A percentile compares a stretch with the other conserved stretches of the same genome.
phyloP scores from a whole-genome alignment of 2,888 invertebrate genomes.

The Apeira syringaria region DNA sequence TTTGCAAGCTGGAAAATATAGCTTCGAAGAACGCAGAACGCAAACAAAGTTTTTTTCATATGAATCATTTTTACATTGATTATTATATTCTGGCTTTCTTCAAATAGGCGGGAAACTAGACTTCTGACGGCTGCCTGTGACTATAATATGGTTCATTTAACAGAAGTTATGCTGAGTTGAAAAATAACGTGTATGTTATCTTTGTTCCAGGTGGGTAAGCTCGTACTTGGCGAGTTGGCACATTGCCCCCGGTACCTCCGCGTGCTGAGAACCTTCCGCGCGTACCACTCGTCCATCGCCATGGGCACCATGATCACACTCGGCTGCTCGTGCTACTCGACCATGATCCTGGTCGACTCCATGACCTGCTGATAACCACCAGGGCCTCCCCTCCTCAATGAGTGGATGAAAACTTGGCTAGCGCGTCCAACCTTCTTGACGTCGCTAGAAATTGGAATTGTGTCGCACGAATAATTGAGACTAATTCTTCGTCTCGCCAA shows the following conservation, averaged over 20 bases:
- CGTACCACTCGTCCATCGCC: conserved; percentile 90
- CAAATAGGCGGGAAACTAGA: too few relatives aligned
- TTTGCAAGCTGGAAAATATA: too few relatives aligned
- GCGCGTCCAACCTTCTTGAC: neutral
- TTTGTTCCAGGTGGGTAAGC: conserved; percentile 84
- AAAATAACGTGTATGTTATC: neutral
- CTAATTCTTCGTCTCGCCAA: too few relatives aligned
- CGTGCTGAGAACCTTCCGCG: conserved; percentile 89
- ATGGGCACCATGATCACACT: conserved; percentile 88
- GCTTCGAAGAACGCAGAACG: too few relatives aligned
- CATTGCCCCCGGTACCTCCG: conserved; percentile 92
- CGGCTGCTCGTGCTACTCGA: conserved; percentile 74
- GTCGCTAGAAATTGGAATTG: too few relatives aligned
- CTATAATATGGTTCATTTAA: too few relatives aligned
- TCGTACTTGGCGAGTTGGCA: conserved; percentile 87
- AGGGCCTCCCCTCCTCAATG: neutral
- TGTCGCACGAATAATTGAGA: too few relatives aligned
- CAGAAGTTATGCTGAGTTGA: too few relatives aligned
- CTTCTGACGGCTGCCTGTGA: too few relatives aligned
- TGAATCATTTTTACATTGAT: too few relatives aligned
- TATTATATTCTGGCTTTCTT: too few relatives aligned
- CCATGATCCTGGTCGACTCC: conserved; percentile 74
- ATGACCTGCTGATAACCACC: conserved; percentile 54
- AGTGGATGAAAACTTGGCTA: neutral
- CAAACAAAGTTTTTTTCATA: too few relatives aligned